Percentiles rank a stretch among this genome's conserved stretches.
phyloP scores from a whole-genome alignment of 1,140 invertebrate genomes.

The Caligus rogercresseyi region DNA sequence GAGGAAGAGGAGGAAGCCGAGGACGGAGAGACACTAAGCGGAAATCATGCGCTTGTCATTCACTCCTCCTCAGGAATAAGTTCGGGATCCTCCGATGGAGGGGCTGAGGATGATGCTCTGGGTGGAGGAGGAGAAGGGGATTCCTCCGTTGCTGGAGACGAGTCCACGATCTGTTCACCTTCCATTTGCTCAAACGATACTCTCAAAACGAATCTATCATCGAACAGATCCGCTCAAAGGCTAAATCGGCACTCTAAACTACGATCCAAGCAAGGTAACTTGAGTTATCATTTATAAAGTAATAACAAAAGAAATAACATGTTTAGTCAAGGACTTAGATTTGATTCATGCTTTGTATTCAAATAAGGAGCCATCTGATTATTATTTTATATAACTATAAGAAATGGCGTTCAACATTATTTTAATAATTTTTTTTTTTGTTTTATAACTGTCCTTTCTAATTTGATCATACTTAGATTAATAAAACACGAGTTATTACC shows the following conservation, averaged over 20 bases:
- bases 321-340: too few relatives aligned
- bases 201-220: background rate
- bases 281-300: too few relatives aligned
- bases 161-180: background rate
- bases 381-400: too few relatives aligned
- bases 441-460: too few relatives aligned
- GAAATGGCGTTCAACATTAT: too few relatives aligned
- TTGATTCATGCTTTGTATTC: too few relatives aligned
- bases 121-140: background rate
- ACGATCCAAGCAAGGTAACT: background rate
- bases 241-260: background rate
- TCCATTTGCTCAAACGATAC: background rate
- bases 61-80: slow-evolving; percentile 10
- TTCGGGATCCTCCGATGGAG: slow-evolving; percentile 3
- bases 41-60: background rate
- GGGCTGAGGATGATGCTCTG: background rate
- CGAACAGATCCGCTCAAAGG: background rate
- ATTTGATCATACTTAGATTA: too few relatives aligned
- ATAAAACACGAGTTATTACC: too few relatives aligned
- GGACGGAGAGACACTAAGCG: background rate
- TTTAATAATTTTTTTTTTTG: too few relatives aligned
- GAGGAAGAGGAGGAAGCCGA: background rate
- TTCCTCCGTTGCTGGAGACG: background rate
- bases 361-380: too few relatives aligned
- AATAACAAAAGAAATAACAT: too few relatives aligned